These are phyloP conservation scores for Drosophila parabipectinata DNA, from an alignment of 1,140 invertebrate species.

Conservation along the genomic window DNA sequence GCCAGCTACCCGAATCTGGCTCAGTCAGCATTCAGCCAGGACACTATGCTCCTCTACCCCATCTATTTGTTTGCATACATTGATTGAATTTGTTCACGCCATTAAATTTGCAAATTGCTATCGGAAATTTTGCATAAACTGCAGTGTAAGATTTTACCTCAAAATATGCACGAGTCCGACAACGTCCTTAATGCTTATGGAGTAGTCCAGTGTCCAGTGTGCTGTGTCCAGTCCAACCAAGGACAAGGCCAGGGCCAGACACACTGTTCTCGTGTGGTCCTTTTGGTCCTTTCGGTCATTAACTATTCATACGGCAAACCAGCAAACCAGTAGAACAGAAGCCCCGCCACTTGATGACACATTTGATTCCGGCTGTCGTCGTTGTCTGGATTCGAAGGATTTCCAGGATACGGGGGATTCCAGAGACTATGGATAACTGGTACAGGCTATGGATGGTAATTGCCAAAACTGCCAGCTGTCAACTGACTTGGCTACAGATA, in stretches of 20 bases:
- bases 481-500: neutral
- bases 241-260: slow-evolving; percentile 36
- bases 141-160: slow-evolving; percentile 70
- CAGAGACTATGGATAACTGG: neutral
- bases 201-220: slow-evolving; percentile 14
- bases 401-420: neutral
- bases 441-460: neutral
- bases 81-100: slow-evolving; percentile 84
- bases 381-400: slow-evolving; percentile 3
- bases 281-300: slow-evolving; percentile 44
- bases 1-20: neutral
- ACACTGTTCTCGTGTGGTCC: slow-evolving; percentile 3
- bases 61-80: slow-evolving; percentile 80
- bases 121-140: slow-evolving; percentile 81
- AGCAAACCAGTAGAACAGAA: slow-evolving; percentile 14
- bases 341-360: slow-evolving; percentile 46
- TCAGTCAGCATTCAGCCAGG: neutral
- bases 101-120: slow-evolving; percentile 84
- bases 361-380: slow-evolving; percentile 51
- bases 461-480: slow-evolving; percentile 1
- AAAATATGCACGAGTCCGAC: slow-evolving; percentile 27
- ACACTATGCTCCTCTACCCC: slow-evolving; percentile 11
- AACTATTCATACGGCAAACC: slow-evolving; percentile 73
- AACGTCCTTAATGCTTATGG: slow-evolving; percentile 45
- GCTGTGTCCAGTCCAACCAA: slow-evolving; percentile 17